These are phyloP conservation scores for Homalodisca vitripennis DNA, from an alignment of 1,140 invertebrate species.

Conservation along the genomic window DNA sequence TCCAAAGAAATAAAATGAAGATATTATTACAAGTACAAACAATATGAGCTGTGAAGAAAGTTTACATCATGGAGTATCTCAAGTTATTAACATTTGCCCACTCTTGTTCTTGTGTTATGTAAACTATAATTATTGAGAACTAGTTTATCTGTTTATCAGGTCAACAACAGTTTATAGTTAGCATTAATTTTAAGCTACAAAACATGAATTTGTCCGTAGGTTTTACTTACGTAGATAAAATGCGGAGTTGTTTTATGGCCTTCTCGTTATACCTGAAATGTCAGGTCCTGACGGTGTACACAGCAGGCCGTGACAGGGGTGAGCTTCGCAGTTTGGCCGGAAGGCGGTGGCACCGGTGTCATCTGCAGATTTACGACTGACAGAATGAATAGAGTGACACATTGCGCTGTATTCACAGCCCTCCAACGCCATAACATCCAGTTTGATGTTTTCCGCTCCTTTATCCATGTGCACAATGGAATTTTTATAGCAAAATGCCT, in stretches of 20 bases:
- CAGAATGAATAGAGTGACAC: conserved; percentile 10
- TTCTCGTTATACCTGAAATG: no score
- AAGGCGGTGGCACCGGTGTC: conserved; percentile 7
- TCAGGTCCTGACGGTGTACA: neutral
- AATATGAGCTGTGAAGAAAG: neutral
- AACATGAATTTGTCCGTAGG: neutral
- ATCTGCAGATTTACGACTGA: conserved; percentile 11
- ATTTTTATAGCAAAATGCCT: no score
- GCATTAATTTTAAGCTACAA: neutral
- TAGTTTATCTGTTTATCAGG: no score
- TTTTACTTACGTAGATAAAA: neutral
- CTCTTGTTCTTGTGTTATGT: no score
- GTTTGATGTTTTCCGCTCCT: conserved; percentile 12
- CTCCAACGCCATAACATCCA: neutral
- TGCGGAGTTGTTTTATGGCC: neutral
- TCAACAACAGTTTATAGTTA: neutral
- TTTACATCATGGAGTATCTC: no score
- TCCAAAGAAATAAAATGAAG: neutral
- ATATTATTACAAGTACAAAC: neutral
- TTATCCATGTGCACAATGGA: no score
- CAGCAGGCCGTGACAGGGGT: neutral
- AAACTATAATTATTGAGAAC: no score
- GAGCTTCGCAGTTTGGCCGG: neutral
- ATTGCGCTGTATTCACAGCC: neutral
- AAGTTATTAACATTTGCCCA: neutral